A percentile compares a stretch with the other conserved stretches of the same genome.
Conservation (phyloP, 2,113 vertebrate genomes). For the Neodon shergylaensis region DNA sequence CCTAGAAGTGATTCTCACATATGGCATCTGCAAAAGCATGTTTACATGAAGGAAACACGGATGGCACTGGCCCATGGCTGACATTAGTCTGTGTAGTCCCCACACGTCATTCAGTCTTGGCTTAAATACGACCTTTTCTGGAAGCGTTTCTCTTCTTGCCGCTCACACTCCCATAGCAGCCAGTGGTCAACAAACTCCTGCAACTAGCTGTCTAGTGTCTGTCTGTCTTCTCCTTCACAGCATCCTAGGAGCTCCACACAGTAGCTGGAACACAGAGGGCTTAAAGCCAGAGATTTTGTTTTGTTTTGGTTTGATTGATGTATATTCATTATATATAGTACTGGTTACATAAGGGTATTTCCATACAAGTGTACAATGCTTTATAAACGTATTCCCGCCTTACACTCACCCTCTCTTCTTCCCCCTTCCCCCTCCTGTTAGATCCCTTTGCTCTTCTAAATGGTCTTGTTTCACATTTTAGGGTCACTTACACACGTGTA, state of each 20-base stretch:
- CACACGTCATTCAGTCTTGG: neutral
- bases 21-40: neutral
- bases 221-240: neutral
- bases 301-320: neutral
- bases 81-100: neutral
- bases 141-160: neutral
- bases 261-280: neutral
- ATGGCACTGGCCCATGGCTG: neutral
- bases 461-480: neutral
- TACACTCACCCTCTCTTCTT: neutral
- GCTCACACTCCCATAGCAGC: neutral
- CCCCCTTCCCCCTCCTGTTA: too few relatives aligned
- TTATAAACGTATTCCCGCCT: neutral
- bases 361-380: neutral
- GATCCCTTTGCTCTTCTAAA: neutral
- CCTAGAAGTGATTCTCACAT: neutral
- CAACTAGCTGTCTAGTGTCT: constrained; percentile 25
- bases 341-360: neutral
- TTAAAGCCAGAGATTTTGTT: neutral
- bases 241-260: neutral
- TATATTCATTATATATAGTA: neutral
- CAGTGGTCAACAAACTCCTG: neutral
- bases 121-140: neutral
- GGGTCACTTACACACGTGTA: too few relatives aligned
- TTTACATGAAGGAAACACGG: constrained; percentile 11